Conservation (phyloP, 2,797 vertebrate species). For the Hypotaenidia philippensis region DNA sequence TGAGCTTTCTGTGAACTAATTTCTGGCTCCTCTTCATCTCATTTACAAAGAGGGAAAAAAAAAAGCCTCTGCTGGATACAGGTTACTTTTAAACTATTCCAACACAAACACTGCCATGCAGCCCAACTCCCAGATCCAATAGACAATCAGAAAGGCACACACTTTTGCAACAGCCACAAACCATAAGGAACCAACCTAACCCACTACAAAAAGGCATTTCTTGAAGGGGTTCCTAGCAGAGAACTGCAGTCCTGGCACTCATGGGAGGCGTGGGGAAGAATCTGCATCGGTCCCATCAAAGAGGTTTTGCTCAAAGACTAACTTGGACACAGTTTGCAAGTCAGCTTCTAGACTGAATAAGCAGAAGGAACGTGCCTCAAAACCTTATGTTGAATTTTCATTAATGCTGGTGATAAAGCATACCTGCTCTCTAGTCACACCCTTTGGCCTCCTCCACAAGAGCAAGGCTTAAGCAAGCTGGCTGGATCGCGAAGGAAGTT, state of each 20-base stretch:
- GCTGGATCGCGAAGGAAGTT: background rate
- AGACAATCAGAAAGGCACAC: background rate
- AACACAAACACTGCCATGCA: background rate
- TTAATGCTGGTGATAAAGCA: background rate
- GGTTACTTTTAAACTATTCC: slow-evolving; percentile 15
- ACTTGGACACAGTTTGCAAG: background rate
- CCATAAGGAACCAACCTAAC: background rate
- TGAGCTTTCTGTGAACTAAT: background rate
- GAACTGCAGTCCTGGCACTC: background rate
- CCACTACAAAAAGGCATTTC: background rate
- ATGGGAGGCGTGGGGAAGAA: fast-evolving
- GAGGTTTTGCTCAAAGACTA: background rate
- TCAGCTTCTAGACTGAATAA: background rate
- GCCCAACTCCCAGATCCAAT: background rate
- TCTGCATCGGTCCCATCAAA: background rate
- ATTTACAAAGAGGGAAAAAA: background rate
- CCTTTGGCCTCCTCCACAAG: background rate
- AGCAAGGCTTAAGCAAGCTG: background rate
- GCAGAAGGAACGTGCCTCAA: background rate
- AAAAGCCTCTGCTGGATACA: background rate
- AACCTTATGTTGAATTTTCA: background rate
- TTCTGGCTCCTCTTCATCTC: slow-evolving; percentile 3
- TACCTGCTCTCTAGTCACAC: background rate
- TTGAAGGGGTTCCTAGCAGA: background rate
- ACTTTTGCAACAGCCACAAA: background rate